A percentile compares a stretch with the other conserved stretches of the same genome.
Conservation (phyloP, 2,113 vertebrate genomes). For the Meles meles region DNA sequence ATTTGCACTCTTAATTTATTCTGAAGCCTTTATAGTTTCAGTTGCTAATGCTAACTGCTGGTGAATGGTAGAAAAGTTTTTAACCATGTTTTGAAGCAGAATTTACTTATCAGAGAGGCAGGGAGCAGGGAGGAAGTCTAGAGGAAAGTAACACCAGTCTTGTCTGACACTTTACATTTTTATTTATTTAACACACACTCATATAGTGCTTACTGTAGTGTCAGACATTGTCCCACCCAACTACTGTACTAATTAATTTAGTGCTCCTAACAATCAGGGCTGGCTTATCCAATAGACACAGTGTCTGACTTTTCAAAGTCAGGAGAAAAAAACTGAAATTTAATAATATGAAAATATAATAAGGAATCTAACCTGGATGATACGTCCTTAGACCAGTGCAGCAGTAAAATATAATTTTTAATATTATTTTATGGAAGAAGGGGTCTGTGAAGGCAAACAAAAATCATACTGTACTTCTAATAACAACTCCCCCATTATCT, state of each 20-base stretch:
- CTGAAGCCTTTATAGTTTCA: not conserved
- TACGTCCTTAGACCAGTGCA: not conserved
- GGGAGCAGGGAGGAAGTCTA: not conserved
- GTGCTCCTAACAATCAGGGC: not conserved
- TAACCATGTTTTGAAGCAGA: not conserved
- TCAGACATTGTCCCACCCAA: not conserved
- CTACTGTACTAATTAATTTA: not conserved
- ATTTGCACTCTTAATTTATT: not conserved
- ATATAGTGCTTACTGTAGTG: not conserved
- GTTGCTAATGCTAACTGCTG: not conserved
- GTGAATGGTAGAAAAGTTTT: not conserved
- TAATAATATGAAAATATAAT: not conserved
- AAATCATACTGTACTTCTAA: not conserved
- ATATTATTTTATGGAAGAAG: slow-evolving; percentile 14
- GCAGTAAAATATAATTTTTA: not conserved
- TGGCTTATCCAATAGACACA: not conserved
- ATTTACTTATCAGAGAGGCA: not conserved
- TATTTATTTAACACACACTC: slow-evolving; percentile 8
- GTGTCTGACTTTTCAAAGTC: not conserved
- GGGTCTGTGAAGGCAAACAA: not conserved
- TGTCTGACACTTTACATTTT: not conserved
- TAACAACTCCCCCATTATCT: not conserved
- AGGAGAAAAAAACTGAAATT: not conserved
- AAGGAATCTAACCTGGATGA: not conserved
- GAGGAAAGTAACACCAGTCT: not conserved